Evolutionary conservation across 2,113 vertebrate genomes (phyloP).

Genomic region (Pygoscelis antarcticus): DNA sequence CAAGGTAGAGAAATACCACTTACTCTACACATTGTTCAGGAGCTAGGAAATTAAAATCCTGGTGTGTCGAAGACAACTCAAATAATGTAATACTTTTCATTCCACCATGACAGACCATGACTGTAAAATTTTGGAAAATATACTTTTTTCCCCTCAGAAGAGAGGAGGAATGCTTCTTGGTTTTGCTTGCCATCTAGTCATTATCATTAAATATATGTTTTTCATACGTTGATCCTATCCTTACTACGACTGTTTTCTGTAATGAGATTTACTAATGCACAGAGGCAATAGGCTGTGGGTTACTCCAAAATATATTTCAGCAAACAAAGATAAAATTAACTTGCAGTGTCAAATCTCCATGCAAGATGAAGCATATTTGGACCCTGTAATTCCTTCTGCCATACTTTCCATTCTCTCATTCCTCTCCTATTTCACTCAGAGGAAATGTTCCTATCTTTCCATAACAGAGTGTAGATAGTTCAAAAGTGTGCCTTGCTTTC

Average conservation of each 20-base stretch:
- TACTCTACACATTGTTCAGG: background rate
- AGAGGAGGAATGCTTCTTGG: background rate
- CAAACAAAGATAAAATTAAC: background rate
- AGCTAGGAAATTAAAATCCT: background rate
- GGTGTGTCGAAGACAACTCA: background rate
- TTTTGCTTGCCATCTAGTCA: background rate
- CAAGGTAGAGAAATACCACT: background rate
- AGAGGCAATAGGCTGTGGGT: background rate
- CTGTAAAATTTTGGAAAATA: background rate
- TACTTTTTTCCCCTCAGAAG: background rate
- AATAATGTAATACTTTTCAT: background rate
- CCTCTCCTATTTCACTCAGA: background rate
- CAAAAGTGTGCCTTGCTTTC: conserved; percentile 12
- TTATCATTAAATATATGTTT: background rate
- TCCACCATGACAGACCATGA: background rate
- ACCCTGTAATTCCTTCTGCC: background rate
- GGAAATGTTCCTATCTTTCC: conserved; percentile 31
- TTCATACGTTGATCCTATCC: background rate
- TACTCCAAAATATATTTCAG: background rate
- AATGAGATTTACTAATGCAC: background rate
- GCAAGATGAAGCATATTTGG: background rate
- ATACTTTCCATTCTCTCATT: conserved; percentile 21
- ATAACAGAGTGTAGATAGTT: background rate
- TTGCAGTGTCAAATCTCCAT: background rate
- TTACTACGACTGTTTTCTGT: background rate